Evolutionary conservation across 2,113 vertebrate species (phyloP).

Genomic region (Oplegnathus fasciatus): DNA sequence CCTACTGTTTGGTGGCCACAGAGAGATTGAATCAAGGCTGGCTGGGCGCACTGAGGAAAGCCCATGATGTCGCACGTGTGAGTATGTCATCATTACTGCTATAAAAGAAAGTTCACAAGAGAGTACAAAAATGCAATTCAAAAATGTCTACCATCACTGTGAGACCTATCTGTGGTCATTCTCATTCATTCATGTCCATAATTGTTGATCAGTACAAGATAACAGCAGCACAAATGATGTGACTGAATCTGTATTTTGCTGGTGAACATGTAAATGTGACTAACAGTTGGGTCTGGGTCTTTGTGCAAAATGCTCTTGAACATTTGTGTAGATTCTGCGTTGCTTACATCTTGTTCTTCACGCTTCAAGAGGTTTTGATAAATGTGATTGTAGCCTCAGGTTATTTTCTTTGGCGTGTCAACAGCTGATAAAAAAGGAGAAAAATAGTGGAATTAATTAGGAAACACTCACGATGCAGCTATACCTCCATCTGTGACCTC

Average conservation of each 20-base stretch:
- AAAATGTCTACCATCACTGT: too few species aligned
- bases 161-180: not conserved
- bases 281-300: not conserved
- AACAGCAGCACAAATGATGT: not conserved
- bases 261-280: not conserved
- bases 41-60: too few species aligned
- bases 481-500: conserved; percentile 9
- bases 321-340: not conserved
- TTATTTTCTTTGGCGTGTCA: conserved; percentile 34
- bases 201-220: not conserved
- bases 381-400: conserved; percentile 28
- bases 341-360: conserved; percentile 11
- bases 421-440: not conserved
- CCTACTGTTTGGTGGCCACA: too few species aligned
- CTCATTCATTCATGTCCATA: not conserved
- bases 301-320: not conserved
- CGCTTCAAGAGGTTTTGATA: conserved; percentile 33
- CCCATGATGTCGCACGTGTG: too few species aligned
- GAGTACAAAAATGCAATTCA: too few species aligned
- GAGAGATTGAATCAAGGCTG: too few species aligned
- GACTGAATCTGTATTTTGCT: not conserved
- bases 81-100: too few species aligned
- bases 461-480: conserved; percentile 6
- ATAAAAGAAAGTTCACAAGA: too few species aligned
- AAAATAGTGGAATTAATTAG: conserved; percentile 16